Evolutionary conservation across 2,888 invertebrate species (phyloP), one percentile per base, ranked within the genome.

Genomic region (Chamaedrilus cognettii): DNA sequence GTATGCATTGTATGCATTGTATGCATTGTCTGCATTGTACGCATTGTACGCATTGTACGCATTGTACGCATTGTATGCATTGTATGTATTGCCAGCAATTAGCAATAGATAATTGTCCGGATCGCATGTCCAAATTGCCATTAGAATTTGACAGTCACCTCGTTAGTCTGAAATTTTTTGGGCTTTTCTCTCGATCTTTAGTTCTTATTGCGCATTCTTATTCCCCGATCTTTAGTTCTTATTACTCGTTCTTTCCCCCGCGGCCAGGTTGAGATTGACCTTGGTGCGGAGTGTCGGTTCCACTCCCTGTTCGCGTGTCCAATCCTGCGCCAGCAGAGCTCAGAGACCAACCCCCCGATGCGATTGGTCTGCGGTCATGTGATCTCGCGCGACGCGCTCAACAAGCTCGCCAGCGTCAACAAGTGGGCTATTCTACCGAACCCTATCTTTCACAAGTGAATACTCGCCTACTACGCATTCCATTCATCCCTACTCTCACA

Each of bases 231-330:
- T 42, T 42, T 42, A 42, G 11, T 42, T 42, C 11, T 42, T 42
- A 42, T 19, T 42, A 42, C 19, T 42, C 42, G 42, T 19, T 42
- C 42, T 42, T 15, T 42, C 11, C 42, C 5, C 19, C 7, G 32
- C 28, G 1, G 49, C 15, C 66, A 94, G 94, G 96, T 98, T 84
- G 96, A 97, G 85, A 92, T 97, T 68, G 95, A 97, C 80, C 88
- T 96, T 73, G 96, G 96, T 50, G 88, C 88, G 65, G 94, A 94
- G 73, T 92, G 91, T 79, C 90, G 93, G 74, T 96, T 94, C 84
- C 99, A 99, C 86, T 98, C 97, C 4, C 93, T 97, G 80, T 99
- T 99, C 86, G 96, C 98, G 30, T 99, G 99, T 84, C 99, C 99
- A 7, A 99, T 99, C 79, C 87, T 99, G 70, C 89, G 97, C 65